Percentiles rank a stretch among this genome's conserved stretches.
Evolutionary conservation across 2,888 invertebrate species (phyloP).

Genomic region (Trichacis sp.): DNA sequence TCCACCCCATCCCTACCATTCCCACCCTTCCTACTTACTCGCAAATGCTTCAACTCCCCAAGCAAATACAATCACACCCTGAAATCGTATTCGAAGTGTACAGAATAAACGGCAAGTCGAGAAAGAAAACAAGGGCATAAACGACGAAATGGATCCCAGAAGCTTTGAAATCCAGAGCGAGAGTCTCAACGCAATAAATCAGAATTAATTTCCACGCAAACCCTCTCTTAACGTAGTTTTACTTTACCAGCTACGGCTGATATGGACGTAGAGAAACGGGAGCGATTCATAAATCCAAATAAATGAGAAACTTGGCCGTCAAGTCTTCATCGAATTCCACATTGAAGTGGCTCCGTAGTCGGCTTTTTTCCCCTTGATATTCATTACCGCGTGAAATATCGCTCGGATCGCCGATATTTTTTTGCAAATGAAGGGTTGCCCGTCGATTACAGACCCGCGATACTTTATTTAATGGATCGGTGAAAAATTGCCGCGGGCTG

Average conservation of each 20-base stretch:
- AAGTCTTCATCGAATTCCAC: constrained; percentile 40
- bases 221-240: constrained; percentile 52
- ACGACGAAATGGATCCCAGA: constrained; percentile 32
- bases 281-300: constrained; percentile 62
- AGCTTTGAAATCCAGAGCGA: constrained; percentile 36
- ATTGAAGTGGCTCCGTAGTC: constrained; percentile 35
- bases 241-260: constrained; percentile 43
- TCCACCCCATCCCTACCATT: too few relatives aligned
- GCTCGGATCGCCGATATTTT: constrained; percentile 30
- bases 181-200: constrained; percentile 52
- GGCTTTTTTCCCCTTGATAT: constrained; percentile 39
- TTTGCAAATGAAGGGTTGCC: constrained; percentile 30
- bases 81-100: neutral
- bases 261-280: constrained; percentile 36
- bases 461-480: constrained; percentile 19
- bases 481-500: constrained; percentile 15
- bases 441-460: constrained; percentile 30
- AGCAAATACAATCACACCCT: too few relatives aligned
- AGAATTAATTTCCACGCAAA: constrained; percentile 59
- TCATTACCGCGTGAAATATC: constrained; percentile 42
- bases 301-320: constrained; percentile 48
- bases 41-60: too few relatives aligned
- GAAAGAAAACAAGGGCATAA: constrained; percentile 13
- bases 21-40: too few relatives aligned
- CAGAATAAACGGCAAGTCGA: neutral